These are phyloP conservation scores for Rallus limicola DNA, from an alignment of 2,113 vertebrate genomes.

Conservation along the genomic window DNA sequence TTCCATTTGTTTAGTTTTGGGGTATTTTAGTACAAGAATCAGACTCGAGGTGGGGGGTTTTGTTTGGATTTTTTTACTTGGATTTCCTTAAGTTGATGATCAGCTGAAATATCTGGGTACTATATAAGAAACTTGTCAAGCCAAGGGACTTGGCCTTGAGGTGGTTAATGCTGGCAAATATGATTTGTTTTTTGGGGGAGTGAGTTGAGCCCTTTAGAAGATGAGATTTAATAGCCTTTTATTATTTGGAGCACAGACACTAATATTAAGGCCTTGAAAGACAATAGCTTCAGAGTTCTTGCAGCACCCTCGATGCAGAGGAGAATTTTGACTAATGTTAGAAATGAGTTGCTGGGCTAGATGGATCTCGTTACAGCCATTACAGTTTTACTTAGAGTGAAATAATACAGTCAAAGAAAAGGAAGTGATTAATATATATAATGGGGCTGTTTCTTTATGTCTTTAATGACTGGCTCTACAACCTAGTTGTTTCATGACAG, in stretches of 20 bases:
- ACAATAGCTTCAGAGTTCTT: not conserved
- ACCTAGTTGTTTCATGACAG: not conserved
- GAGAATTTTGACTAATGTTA: not conserved
- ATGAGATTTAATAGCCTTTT: not conserved
- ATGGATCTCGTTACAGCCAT: not conserved
- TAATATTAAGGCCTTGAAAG: not conserved
- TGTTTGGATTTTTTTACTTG: not conserved
- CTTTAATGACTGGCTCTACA: not conserved
- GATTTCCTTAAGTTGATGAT: not conserved
- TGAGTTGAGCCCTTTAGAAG: not conserved
- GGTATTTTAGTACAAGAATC: not conserved
- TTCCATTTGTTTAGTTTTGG: not conserved
- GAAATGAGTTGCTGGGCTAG: not conserved
- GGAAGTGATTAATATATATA: not conserved
- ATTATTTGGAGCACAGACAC: not conserved
- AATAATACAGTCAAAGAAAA: not conserved
- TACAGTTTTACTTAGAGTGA: not conserved
- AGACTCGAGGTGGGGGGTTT: too few relatives aligned
- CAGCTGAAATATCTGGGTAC: not conserved
- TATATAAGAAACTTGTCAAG: not conserved
- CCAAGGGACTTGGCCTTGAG: not conserved
- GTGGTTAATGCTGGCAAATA: not conserved
- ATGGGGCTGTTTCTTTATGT: not conserved
- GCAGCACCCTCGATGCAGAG: not conserved
- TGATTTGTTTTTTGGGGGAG: not conserved